Percentiles rank a stretch among this genome's conserved stretches.
phyloP scores from a whole-genome alignment of 2,888 invertebrate genomes.

The Lycophotia porphyrea region DNA sequence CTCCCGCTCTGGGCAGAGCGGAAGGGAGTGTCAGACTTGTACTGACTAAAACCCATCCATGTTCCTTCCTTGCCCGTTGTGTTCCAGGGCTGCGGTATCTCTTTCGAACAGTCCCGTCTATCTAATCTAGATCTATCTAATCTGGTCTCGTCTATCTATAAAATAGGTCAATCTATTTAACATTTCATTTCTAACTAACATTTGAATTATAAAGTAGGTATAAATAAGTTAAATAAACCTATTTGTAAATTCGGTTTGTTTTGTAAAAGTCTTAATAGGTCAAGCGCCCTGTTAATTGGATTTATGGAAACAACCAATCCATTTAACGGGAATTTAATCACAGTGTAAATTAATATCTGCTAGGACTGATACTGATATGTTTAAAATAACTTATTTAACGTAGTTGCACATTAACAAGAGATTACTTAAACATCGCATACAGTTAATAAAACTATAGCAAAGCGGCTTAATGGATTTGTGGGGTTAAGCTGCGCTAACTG shows the following conservation, averaged over 20 bases:
- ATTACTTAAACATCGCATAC: neutral
- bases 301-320: constrained; percentile 12
- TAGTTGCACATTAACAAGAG: neutral
- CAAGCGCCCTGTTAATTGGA: constrained; percentile 22
- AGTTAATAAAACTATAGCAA: neutral
- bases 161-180: neutral
- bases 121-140: too few species aligned
- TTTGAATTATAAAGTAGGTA: constrained; percentile 1
- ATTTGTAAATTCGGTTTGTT: constrained; percentile 13
- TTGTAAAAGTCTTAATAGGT: constrained; percentile 22
- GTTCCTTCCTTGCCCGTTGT: too few species aligned
- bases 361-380: constrained; percentile 7
- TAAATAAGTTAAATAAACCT: neutral
- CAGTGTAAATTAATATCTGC: constrained; percentile 21
- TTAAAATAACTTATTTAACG: constrained; percentile 25
- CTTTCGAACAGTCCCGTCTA: too few species aligned
- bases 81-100: too few species aligned
- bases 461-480: neutral
- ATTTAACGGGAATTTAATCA: constrained; percentile 31
- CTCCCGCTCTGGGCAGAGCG: too few species aligned
- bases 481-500: neutral
- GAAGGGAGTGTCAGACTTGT: too few species aligned
- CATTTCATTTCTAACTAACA: neutral
- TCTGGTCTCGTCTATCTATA: too few species aligned
- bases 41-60: too few species aligned